Evolutionary conservation across 2,888 invertebrate species (phyloP).

Genomic region (Eupithecia dodoneata): DNA sequence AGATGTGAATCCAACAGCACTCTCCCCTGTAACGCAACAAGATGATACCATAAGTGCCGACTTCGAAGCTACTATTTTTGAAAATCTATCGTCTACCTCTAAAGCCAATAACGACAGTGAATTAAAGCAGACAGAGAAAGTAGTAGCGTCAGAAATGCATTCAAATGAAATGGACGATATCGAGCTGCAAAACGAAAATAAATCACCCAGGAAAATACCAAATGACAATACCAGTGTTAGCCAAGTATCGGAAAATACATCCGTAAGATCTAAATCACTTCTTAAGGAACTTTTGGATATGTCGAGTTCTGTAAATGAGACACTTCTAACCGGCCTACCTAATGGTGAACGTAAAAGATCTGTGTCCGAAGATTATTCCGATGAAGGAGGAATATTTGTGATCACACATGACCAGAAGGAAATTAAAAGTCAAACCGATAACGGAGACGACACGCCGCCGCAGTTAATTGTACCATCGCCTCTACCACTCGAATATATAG

Average conservation of each 20-base stretch:
- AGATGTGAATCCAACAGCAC: constrained; percentile 46
- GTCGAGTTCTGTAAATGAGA: constrained; percentile 47
- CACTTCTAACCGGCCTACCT: background rate
- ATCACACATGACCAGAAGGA: constrained; percentile 55
- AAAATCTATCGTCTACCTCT: constrained; percentile 17
- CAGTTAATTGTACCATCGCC: constrained; percentile 19
- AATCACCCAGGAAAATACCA: constrained; percentile 6
- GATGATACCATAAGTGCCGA: constrained; percentile 23
- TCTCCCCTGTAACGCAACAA: constrained; percentile 30
- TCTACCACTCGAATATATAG: constrained; percentile 6
- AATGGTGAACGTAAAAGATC: background rate
- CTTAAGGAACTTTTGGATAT: constrained; percentile 61
- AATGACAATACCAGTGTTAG: background rate
- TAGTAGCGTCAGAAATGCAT: constrained; percentile 1
- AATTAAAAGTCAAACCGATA: constrained; percentile 31
- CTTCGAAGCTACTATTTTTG: constrained; percentile 2
- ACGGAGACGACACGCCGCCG: constrained; percentile 14
- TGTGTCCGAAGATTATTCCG: constrained; percentile 36
- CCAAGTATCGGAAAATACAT: background rate
- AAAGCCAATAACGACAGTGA: constrained; percentile 1
- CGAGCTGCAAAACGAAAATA: background rate
- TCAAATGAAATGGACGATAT: constrained; percentile 3
- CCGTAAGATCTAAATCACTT: constrained; percentile 44
- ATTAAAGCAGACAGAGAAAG: constrained; percentile 3
- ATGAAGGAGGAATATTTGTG: constrained; percentile 51